phyloP scores from a whole-genome alignment of 2,797 vertebrate species.

The Gymnoscopelus braueri region DNA sequence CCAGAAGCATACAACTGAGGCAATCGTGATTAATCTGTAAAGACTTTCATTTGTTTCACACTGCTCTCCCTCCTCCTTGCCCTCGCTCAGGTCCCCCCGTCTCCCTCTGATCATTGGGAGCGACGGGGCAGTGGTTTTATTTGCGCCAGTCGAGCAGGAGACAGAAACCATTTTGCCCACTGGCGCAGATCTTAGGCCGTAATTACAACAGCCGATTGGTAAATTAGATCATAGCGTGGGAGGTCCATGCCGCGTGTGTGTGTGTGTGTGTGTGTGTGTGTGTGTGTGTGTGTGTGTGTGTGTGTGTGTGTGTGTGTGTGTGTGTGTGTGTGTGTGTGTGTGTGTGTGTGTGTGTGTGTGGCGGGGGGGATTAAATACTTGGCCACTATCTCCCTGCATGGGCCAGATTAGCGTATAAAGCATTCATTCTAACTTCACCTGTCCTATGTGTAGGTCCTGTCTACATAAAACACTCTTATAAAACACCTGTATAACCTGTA shows the following conservation, averaged over 20 bases:
- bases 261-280: conserved; percentile 6
- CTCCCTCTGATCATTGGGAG: conserved; percentile 27
- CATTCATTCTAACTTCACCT: not conserved
- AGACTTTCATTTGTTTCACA: conserved; percentile 56
- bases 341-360: conserved; percentile 33
- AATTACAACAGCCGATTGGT: conserved; percentile 71
- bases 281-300: conserved; percentile 5
- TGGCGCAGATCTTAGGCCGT: conserved; percentile 68
- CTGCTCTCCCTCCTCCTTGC: conserved; percentile 28
- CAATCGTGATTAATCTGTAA: conserved; percentile 59
- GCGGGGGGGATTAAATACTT: conserved; percentile 35
- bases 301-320: conserved; percentile 25
- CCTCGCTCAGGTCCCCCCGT: conserved; percentile 18
- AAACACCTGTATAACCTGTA: not conserved
- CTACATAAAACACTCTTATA: not conserved
- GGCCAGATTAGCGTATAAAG: not conserved
- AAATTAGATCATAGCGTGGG: conserved; percentile 72
- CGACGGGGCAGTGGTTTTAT: conserved; percentile 52
- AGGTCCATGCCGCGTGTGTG: conserved; percentile 52
- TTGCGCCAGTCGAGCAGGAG: conserved; percentile 64
- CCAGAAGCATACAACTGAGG: conserved; percentile 58
- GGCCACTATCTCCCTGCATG: not conserved
- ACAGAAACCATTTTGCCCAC: conserved; percentile 63
- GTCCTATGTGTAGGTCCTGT: no score
- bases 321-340: conserved; percentile 24